Evolutionary conservation across 2,113 vertebrate species (phyloP), one percentile per base, ranked within the genome.

Genomic region (Ceyx cyanopectus): DNA sequence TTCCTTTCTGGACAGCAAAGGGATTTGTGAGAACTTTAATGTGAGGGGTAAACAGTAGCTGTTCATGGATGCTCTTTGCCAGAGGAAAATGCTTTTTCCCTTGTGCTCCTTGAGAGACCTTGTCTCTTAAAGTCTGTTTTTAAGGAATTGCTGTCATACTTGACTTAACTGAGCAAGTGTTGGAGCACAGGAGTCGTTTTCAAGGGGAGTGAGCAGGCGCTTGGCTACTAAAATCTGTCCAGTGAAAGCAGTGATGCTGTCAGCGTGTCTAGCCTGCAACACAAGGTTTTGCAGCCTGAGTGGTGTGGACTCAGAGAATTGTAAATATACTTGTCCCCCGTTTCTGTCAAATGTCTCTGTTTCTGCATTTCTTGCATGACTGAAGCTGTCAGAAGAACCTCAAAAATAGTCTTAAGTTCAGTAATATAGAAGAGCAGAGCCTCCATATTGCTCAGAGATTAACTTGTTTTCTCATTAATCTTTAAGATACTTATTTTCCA

Each of bases 331-430:
- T n/a, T 72, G 5, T 27, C 34, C 34, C 34, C 14, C 65, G 0
- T 43, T 5, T 2, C 1, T 57, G 14, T 21, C 34, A 54, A 40
- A 40, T 0, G 0, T 53, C 12, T 30, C 14, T 40, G 4, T 78
- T 67, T 29, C 40, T 20, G 0, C 13, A 7, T 45, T 24, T 82
- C 40, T 63, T 68, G 10, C 40, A 9, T 72, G 22, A 24, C 32
- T 72, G n/a, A 60, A 57, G 0, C 45, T 73, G 63, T 32, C 37
- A 37, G 37, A 86, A 75, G 17, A 51, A 27, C 21, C 41, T 85
- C 29, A 5, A 46, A 16, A 29, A 16, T 15, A 54, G 24, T 8
- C 23, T 24, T 24, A 34, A 46, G 9, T 63, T 76, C 30, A 58
- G 53, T 26, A 70, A 40, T 53, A 60, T 1, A 53, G 23, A 13